phyloP scores from a whole-genome alignment of 2,113 vertebrate genomes.

The Rhinoderma darwinii region DNA sequence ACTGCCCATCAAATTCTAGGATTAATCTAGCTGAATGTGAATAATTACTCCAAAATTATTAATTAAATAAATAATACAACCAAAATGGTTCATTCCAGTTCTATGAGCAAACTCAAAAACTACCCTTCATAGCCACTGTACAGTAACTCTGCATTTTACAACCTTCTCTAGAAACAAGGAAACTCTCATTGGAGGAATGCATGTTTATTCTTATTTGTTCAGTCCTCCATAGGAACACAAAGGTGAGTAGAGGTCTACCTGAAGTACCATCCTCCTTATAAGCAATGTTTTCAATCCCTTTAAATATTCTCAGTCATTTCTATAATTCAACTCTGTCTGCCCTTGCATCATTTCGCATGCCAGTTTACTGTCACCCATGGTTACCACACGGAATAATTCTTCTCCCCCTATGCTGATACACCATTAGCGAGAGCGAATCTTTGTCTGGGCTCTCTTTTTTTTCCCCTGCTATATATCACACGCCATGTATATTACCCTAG shows the following conservation, averaged over 20 bases:
- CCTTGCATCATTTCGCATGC: slow-evolving; percentile 44
- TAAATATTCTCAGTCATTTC: slow-evolving; percentile 35
- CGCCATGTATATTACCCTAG: slow-evolving; percentile 67
- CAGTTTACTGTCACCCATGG: slow-evolving; percentile 58
- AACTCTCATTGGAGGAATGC: neutral
- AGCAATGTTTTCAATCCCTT: slow-evolving; percentile 30
- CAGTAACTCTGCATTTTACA: neutral
- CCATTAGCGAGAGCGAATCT: slow-evolving; percentile 68
- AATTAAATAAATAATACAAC: neutral
- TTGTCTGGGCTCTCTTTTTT: slow-evolving; percentile 59
- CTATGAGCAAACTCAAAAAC: neutral
- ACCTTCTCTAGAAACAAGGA: neutral
- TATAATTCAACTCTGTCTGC: slow-evolving; percentile 53
- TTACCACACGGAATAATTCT: slow-evolving; percentile 64
- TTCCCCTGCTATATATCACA: slow-evolving; percentile 64
- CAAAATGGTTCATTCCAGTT: neutral
- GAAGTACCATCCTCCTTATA: neutral
- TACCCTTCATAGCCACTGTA: neutral
- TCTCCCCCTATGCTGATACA: slow-evolving; percentile 44
- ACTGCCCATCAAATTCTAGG: too few species aligned
- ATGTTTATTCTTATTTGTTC: slow-evolving; percentile 31
- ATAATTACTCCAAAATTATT: too few species aligned
- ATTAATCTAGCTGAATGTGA: too few species aligned
- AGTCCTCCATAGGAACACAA: neutral
- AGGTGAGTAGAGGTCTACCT: slow-evolving; percentile 5